Evolutionary conservation across 2,888 invertebrate genomes (phyloP), one percentile per base, ranked within the genome.

Genomic region (Branchinecta sandiegonensis): DNA sequence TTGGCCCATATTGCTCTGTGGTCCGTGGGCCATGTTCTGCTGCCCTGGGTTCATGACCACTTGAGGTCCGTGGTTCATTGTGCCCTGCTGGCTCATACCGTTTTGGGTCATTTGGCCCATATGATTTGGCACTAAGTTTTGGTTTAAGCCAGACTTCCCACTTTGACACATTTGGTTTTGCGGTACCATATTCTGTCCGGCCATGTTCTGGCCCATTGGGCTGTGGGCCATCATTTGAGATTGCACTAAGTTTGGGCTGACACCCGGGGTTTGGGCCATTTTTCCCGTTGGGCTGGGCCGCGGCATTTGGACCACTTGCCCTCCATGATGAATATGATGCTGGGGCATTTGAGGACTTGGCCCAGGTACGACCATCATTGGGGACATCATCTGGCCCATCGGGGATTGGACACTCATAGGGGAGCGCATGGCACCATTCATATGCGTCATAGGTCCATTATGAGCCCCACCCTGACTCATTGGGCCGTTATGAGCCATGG

Each of bases 321-420:
- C 17, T 17, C 8, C 8, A 56, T 56, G 56, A 56, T 56, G 56
- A 9, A 56, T 56, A 56, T 56, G 56, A 56, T 56, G 56, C 10
- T 56, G 56, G 17, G 56, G 56, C 56, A 56, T 56, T 56, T 56
- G 56, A 17, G 56, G 56, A 56, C 56, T 56, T 56, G 56, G 56
- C 10, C 56, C 56, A 56, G 56, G 56, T 14, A n/a, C 56, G 14
- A 17, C 17, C 56, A 56, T 56, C 56, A 56, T 56, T 8, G 56
- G 56, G 17, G 56, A 56, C 56, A 56, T 56, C 56, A 56, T 56
- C 56, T 56, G 56, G 10, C 8, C 56, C 56, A 56, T 56, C 17
- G 56, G 56, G 17, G 56, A 56, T 10, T 56, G 56, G 17, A 56
- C 56, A 17, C 17, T 56, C 56, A 56, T 56, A 56, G 56, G 56